Percentiles rank a stretch among this genome's conserved stretches.
Conservation (phyloP, 92 coral and sea anemone genomes). For the Blastomussa wellsi region DNA sequence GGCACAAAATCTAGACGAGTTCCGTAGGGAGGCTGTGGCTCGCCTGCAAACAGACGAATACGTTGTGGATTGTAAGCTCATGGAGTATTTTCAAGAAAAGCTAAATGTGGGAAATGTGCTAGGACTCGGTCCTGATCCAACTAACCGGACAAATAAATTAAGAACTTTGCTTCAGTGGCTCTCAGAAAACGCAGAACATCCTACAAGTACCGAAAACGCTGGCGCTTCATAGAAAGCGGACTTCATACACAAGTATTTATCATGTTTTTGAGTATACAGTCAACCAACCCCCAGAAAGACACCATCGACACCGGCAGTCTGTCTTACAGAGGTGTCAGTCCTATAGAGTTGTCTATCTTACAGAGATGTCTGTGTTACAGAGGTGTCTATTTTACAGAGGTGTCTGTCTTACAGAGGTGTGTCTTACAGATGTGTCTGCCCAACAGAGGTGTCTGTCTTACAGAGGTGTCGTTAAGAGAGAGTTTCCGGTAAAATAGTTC, state of each 20-base stretch:
- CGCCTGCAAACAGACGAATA: constrained; percentile 23
- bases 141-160: constrained; percentile 66
- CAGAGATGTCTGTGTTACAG: too few species aligned
- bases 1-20: constrained; percentile 69
- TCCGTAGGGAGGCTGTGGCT: constrained; percentile 54
- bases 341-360: too few species aligned
- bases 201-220: constrained; percentile 14
- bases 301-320: too few species aligned
- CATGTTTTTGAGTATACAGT: neutral
- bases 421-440: too few species aligned
- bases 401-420: too few species aligned
- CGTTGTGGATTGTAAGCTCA: constrained; percentile 41
- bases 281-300: too few species aligned
- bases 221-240: neutral
- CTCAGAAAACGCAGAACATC: constrained; percentile 85
- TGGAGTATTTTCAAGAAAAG: constrained; percentile 65
- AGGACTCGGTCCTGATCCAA: constrained; percentile 77
- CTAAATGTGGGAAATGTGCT: constrained; percentile 69
- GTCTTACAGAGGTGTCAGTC: too few species aligned
- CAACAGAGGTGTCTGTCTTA: too few species aligned
- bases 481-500: too few species aligned
- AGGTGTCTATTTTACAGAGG: too few species aligned
- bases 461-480: too few species aligned
- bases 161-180: constrained; percentile 78
- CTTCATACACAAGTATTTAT: neutral